phyloP scores from a whole-genome alignment of 64 coral and sea anemone genomes.

The Anthopleura sola region DNA sequence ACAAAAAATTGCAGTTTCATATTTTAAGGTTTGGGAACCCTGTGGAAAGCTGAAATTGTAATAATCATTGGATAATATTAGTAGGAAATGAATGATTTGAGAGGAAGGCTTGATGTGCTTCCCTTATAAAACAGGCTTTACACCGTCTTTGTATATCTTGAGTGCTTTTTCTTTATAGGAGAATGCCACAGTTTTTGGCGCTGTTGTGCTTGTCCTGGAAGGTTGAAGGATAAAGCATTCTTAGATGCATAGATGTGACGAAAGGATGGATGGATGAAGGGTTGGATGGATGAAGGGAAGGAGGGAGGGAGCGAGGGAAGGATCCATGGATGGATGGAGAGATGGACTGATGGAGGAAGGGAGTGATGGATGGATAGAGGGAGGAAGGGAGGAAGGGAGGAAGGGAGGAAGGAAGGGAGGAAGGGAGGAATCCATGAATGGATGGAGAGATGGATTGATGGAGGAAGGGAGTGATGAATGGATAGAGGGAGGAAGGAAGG shows the following conservation, averaged over 20 bases:
- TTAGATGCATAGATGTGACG: too few species aligned
- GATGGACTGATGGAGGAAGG: too few species aligned
- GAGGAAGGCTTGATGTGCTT: not conserved
- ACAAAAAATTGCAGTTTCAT: not conserved
- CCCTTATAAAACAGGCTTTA: slow-evolving; percentile 16
- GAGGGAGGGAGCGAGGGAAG: too few species aligned
- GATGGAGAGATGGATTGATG: too few species aligned
- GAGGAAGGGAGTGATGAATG: too few species aligned
- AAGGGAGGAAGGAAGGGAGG: not conserved
- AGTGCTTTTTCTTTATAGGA: slow-evolving; percentile 60
- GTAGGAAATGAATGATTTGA: not conserved
- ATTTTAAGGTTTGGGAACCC: not conserved
- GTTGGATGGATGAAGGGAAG: too few species aligned
- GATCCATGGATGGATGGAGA: too few species aligned
- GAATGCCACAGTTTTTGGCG: slow-evolving; percentile 27
- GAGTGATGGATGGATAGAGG: too few species aligned
- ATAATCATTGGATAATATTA: not conserved
- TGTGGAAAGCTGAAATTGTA: not conserved
- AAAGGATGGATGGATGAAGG: too few species aligned
- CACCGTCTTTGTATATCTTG: slow-evolving; percentile 61
- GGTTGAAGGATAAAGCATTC: not conserved
- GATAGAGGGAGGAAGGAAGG: not conserved
- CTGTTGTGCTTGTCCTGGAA: slow-evolving; percentile 29
- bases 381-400: not conserved
- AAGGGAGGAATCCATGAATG: not conserved